phyloP scores from a whole-genome alignment of 2,797 vertebrate genomes.

The Acanthopagrus latus region DNA sequence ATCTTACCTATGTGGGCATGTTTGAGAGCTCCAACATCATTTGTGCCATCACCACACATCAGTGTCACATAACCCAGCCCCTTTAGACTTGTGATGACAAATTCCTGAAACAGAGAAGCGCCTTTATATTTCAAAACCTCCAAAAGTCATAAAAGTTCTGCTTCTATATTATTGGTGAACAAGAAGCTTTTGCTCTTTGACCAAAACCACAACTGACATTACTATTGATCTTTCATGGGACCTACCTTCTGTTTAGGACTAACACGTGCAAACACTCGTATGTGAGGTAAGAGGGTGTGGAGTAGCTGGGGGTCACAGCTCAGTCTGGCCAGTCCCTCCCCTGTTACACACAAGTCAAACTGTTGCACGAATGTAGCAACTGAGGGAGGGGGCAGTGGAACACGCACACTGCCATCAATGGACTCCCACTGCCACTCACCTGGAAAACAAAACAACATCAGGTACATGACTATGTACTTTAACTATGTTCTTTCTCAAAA shows the following conservation, averaged over 20 bases:
- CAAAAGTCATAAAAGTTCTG: neutral
- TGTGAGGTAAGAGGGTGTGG: constrained; percentile 89
- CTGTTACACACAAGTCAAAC: constrained; percentile 93
- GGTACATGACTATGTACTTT: neutral
- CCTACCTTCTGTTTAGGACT: constrained; percentile 97
- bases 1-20: constrained; percentile 95
- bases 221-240: neutral
- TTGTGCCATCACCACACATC: constrained; percentile 99
- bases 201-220: constrained; percentile 4
- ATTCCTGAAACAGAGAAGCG: constrained; percentile 85
- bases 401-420: constrained; percentile 84
- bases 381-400: constrained; percentile 81
- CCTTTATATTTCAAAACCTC: neutral
- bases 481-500: constrained; percentile 4
- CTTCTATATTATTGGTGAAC: constrained; percentile 6
- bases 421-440: constrained; percentile 92
- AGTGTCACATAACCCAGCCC: constrained; percentile 93
- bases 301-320: constrained; percentile 82
- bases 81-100: constrained; percentile 96
- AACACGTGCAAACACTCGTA: constrained; percentile 94
- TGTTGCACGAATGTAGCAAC: constrained; percentile 78
- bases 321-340: constrained; percentile 91
- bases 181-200: constrained; percentile 4
- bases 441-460: constrained; percentile 64
- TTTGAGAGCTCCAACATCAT: constrained; percentile 97